A percentile compares a stretch with the other conserved stretches of the same genome.
Evolutionary conservation across 2,888 invertebrate genomes (phyloP).

Genomic region (Neocrepidodera transversa): DNA sequence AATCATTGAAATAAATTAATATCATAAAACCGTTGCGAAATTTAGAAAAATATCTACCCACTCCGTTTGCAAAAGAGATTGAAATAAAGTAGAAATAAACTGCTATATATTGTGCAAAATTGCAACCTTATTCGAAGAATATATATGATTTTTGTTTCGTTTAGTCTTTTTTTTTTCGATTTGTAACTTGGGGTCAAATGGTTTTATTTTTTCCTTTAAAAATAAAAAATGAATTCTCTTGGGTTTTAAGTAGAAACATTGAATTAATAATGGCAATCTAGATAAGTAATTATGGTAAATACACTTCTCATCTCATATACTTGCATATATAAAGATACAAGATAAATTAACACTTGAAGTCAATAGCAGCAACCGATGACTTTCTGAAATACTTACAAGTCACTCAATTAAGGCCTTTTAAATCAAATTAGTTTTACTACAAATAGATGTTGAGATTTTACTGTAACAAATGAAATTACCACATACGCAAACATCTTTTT

Average conservation of each 20-base stretch:
- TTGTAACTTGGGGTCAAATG: too few species aligned
- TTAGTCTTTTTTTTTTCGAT: too few species aligned
- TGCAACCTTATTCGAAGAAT: too few species aligned
- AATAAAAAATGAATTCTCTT: too few species aligned
- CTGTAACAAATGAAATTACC: constrained; percentile 11
- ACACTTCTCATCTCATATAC: not conserved
- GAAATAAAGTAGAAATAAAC: too few species aligned
- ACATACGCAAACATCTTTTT: constrained; percentile 6
- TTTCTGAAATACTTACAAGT: not conserved
- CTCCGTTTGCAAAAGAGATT: too few species aligned
- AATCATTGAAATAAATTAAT: constrained; percentile 10
- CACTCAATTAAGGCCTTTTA: constrained; percentile 7
- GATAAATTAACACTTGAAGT: not conserved
- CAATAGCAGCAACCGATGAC: constrained; percentile 4
- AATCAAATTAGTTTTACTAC: not conserved
- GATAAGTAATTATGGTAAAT: not conserved
- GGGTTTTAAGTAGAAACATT: too few species aligned
- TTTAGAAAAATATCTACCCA: not conserved
- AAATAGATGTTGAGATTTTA: constrained; percentile 6
- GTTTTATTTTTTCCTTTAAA: too few species aligned
- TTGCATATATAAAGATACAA: not conserved
- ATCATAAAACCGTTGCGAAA: not conserved
- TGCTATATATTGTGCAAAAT: too few species aligned
- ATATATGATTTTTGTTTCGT: too few species aligned
- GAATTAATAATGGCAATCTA: not conserved